A percentile compares a stretch with the other conserved stretches of the same genome.
These are phyloP conservation scores for Lumbricus terrestris DNA, from an alignment of 2,888 invertebrate genomes.

Conservation along the genomic window DNA sequence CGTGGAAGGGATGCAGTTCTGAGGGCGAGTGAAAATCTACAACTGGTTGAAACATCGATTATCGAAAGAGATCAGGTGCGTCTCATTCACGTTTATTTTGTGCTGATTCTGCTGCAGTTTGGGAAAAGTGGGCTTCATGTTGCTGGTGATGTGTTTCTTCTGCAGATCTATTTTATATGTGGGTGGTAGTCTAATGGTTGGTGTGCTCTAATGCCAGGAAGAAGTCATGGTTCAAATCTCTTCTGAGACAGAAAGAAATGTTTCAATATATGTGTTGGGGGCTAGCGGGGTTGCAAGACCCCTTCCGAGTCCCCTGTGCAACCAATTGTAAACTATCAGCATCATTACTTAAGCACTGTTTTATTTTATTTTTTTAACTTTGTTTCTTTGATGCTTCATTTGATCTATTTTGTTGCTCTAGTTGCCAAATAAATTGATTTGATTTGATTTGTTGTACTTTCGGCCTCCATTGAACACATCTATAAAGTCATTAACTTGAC, in stretches of 20 bases:
- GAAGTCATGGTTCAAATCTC: background rate
- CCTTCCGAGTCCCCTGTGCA: too few species aligned
- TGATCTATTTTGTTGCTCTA: too few species aligned
- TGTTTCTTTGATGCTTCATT: too few species aligned
- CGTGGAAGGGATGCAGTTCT: background rate
- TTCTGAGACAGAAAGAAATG: background rate
- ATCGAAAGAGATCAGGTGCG: constrained; percentile 54
- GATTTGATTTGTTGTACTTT: too few species aligned
- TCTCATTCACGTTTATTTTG: background rate
- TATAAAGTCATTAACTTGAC: background rate
- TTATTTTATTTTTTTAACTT: too few species aligned
- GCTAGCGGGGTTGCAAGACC: too few species aligned
- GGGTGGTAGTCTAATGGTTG: background rate
- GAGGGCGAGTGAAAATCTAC: constrained; percentile 45
- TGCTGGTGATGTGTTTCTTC: background rate
- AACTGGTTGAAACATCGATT: constrained; percentile 53
- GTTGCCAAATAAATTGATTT: too few species aligned
- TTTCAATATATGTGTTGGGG: background rate
- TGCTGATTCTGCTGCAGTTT: background rate
- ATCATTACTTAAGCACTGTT: too few species aligned
- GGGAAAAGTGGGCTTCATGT: background rate
- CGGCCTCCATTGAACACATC: background rate
- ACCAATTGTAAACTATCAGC: too few species aligned
- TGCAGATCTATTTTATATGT: too few species aligned
- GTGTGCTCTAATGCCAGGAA: background rate